Base-by-base conservation (phyloP, 2,888 invertebrate species). In the Diarsia mendica region DNA sequence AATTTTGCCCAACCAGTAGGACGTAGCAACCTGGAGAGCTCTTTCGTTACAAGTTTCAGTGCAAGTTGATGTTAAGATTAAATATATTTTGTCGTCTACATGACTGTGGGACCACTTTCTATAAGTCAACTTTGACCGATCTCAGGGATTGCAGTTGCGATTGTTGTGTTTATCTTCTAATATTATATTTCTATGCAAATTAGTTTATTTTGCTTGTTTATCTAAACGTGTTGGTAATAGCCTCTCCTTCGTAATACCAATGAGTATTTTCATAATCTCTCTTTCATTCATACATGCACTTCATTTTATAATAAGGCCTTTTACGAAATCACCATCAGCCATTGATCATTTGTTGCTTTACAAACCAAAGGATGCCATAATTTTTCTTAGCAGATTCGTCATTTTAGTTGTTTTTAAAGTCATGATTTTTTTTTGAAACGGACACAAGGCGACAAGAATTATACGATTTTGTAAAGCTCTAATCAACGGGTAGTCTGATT, bases 71-170 rank as follows among this genome's bases (percentile, higher is more conserved):
- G 15, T 39, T 51, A 18, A 39, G 15, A 44, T 13, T 10, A 53
- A 70, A 20, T 53, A 67, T 64, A 77, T 77, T 33, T 39, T 15
- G 49, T 60, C 18, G 13, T 66, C 20, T n/a, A 44, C 49, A 51
- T 33, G 39, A 58, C n/a, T 51, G 18, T 79, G 44, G 10, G 6
- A 61, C 23, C 4, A 15, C 67, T 80, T 80, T 75, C 70, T 71
- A 67, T 51, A 58, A 60, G 80, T 74, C 67, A 80, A 73, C 79
- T 74, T 79, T 79, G 69, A 74, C 73, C 55, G 66, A 69, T 79
- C 66, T 61, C 61, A 63, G 51, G 61, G 60, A 65, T 77, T 71
- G 51, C 44, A 48, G 65, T 68, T n/a, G n/a, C n/a, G n/a, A n/a
- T n/a, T n/a, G n/a, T n/a, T n/a, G n/a, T n/a, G n/a, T n/a, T n/a